A percentile compares a stretch with the other conserved stretches of the same genome.
phyloP scores from a whole-genome alignment of 2,797 vertebrate genomes.

The Calcarius lapponicus region DNA sequence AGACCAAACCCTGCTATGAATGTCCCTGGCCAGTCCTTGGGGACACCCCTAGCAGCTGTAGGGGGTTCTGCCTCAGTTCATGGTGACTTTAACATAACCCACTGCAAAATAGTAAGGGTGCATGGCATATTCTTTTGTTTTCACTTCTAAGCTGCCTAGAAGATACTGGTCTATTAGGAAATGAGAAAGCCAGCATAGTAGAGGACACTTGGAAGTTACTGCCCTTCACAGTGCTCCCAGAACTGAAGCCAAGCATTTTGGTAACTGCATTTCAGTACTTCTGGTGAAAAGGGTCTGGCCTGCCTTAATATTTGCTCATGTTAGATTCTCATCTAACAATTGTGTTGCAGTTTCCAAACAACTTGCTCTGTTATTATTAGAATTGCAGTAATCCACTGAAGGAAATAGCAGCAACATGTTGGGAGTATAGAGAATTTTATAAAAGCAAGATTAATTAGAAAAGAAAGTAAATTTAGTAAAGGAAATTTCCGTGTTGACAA shows the following conservation, averaged over 20 bases:
- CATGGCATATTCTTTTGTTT: neutral
- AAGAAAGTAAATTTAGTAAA: neutral
- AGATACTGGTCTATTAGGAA: neutral
- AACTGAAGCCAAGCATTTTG: neutral
- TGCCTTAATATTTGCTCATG: neutral
- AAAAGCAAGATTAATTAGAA: neutral
- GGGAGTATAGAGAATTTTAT: neutral
- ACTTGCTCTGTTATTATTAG: neutral
- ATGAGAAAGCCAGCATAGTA: accelerated
- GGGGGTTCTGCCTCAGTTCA: neutral
- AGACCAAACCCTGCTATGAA: neutral
- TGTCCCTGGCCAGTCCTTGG: neutral
- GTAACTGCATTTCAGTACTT: neutral
- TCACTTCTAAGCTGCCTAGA: neutral
- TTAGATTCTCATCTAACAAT: neutral
- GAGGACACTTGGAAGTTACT: neutral
- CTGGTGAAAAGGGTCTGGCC: neutral
- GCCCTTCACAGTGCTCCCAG: neutral
- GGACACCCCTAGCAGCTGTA: neutral
- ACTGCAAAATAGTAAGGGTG: neutral
- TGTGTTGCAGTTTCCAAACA: neutral
- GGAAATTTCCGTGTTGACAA: neutral
- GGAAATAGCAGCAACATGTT: neutral
- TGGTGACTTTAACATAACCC: neutral
- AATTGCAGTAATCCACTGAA: neutral